Evolutionary conservation across 2,888 invertebrate species (phyloP).

Genomic region (Empis livida): DNA sequence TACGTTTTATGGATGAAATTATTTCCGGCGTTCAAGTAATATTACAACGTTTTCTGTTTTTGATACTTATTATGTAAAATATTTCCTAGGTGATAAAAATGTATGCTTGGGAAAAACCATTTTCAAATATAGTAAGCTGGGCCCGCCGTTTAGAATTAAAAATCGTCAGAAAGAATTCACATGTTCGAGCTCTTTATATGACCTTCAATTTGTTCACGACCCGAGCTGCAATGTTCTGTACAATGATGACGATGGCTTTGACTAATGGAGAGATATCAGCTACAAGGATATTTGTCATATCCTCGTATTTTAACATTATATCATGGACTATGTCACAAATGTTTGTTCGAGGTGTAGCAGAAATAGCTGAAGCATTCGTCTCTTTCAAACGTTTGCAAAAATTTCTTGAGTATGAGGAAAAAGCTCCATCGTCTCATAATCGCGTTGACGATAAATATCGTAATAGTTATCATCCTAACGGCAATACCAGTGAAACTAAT

Average conservation of each 20-base stretch:
- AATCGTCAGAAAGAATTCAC: conserved; percentile 47
- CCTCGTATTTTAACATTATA: conserved; percentile 41
- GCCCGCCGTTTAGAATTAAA: conserved; percentile 51
- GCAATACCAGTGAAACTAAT: neutral
- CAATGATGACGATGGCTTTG: conserved; percentile 56
- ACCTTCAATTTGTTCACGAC: conserved; percentile 72
- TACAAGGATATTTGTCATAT: conserved; percentile 42
- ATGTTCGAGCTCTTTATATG: conserved; percentile 52
- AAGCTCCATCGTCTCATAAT: neutral
- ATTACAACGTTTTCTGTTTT: neutral
- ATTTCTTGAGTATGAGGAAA: conserved; percentile 35
- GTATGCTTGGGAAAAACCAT: conserved; percentile 86
- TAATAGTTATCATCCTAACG: neutral
- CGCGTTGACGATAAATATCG: neutral
- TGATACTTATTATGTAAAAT: neutral
- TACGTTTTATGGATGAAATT: conserved; percentile 65
- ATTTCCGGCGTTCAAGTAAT: conserved; percentile 48
- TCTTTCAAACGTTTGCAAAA: conserved; percentile 53
- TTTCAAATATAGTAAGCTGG: conserved; percentile 56
- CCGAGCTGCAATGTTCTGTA: conserved; percentile 62
- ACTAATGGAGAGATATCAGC: conserved; percentile 54
- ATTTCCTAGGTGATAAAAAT: conserved; percentile 69
- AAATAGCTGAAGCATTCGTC: conserved; percentile 66
- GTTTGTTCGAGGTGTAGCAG: conserved; percentile 56
- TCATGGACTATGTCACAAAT: conserved; percentile 44